These are phyloP conservation scores for Phyllopteryx taeniolatus DNA, from an alignment of 2,113 vertebrate species.

Conservation along the genomic window DNA sequence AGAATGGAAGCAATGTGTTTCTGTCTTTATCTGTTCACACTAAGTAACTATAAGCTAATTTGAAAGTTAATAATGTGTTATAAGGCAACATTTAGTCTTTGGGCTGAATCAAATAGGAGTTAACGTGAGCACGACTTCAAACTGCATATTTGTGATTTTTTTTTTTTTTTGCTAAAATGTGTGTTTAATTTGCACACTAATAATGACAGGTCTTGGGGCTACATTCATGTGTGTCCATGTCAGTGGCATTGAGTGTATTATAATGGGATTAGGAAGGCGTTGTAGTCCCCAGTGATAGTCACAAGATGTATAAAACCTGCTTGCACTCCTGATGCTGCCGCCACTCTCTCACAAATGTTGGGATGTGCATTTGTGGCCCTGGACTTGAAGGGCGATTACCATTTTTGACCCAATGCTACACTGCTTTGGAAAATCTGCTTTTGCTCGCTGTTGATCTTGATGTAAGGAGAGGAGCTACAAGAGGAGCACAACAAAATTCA, in stretches of 20 bases:
- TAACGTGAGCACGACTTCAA: not conserved
- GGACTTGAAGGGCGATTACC: not conserved
- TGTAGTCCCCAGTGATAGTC: constrained; percentile 58
- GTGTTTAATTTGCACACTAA: not conserved
- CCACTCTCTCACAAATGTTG: constrained; percentile 3
- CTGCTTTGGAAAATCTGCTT: constrained; percentile 5
- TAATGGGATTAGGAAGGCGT: constrained; percentile 65
- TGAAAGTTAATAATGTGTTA: constrained; percentile 46
- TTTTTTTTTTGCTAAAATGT: not conserved
- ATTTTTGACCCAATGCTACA: not conserved
- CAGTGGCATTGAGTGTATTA: constrained; percentile 46
- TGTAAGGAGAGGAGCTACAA: not conserved
- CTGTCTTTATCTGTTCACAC: constrained; percentile 55
- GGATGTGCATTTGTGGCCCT: constrained; percentile 3
- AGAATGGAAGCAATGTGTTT: constrained; percentile 47
- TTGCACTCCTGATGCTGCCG: not conserved
- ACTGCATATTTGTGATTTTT: constrained; percentile 5
- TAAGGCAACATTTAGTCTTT: constrained; percentile 22
- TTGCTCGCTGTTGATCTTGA: not conserved
- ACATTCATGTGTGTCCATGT: constrained; percentile 40
- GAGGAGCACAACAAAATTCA: not conserved
- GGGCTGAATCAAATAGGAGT: constrained; percentile 31
- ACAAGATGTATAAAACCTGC: constrained; percentile 63
- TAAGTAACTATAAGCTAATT: constrained; percentile 42
- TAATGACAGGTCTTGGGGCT: not conserved